Evolutionary conservation across 53 echinoderm and acorn worm species (phyloP).

Genomic region (Crossaster papposus): DNA sequence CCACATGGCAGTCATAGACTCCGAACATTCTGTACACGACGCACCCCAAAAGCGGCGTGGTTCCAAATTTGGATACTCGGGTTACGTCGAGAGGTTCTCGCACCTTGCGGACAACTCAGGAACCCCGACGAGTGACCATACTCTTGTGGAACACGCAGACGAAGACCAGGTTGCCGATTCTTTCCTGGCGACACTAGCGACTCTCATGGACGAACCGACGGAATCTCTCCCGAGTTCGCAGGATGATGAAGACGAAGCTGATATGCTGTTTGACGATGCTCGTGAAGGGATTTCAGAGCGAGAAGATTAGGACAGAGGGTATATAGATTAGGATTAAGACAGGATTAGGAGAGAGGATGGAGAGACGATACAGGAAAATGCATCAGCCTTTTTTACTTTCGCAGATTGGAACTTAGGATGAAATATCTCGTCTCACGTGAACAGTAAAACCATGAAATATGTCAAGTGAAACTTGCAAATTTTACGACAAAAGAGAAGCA

Average conservation of each 20-base stretch:
- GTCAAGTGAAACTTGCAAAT: no score
- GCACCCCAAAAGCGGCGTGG: constrained; percentile 3
- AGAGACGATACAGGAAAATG: no score
- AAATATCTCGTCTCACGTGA: no score
- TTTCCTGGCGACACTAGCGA: neutral
- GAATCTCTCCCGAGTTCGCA: neutral
- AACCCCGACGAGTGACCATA: neutral
- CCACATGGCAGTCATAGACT: neutral
- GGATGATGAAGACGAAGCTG: constrained; percentile 40
- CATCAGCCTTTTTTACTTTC: neutral
- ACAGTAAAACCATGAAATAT: neutral
- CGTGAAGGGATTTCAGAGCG: constrained; percentile 18
- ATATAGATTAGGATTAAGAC: neutral
- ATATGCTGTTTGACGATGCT: constrained; percentile 51
- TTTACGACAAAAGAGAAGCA: neutral
- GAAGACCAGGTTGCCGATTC: neutral
- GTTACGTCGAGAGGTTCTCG: constrained; percentile 42
- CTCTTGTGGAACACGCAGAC: neutral
- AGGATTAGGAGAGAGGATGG: neutral
- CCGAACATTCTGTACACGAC: neutral
- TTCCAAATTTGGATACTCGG: constrained; percentile 50
- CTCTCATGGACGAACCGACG: neutral
- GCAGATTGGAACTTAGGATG: neutral
- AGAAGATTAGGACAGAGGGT: neutral
- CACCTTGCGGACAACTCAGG: neutral